A percentile compares a stretch with the other conserved stretches of the same genome.
Evolutionary conservation across 2,797 vertebrate genomes (phyloP).

Genomic region (Propithecus deckenii): DNA sequence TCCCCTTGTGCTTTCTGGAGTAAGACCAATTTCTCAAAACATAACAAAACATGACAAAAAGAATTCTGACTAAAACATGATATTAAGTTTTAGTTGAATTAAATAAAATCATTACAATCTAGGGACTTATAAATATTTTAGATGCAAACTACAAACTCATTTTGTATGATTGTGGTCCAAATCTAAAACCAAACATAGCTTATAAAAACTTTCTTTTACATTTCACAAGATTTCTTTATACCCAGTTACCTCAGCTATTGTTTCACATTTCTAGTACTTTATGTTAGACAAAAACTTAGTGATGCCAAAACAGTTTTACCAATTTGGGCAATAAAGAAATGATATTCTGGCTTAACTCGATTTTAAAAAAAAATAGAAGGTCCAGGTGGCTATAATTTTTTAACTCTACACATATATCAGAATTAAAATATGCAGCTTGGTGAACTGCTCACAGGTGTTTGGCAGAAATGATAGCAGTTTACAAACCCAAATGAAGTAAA

Average conservation of each 20-base stretch:
- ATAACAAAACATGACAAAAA: neutral
- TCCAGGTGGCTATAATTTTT: constrained; percentile 1
- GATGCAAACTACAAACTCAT: neutral
- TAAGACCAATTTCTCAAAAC: neutral
- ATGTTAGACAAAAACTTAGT: neutral
- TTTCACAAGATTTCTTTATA: neutral
- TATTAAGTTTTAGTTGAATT: neutral
- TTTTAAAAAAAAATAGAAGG: neutral
- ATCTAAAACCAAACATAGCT: neutral
- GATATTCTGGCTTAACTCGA: neutral
- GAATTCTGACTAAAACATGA: neutral
- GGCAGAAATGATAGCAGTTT: constrained; percentile 49
- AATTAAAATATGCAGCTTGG: constrained; percentile 39
- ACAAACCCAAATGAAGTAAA: constrained; percentile 28
- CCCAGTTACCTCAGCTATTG: neutral
- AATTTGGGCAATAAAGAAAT: neutral
- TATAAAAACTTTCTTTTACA: neutral
- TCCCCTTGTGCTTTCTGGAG: neutral
- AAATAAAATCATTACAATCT: neutral
- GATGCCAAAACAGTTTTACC: neutral
- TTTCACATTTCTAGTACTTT: neutral
- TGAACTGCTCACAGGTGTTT: constrained; percentile 50
- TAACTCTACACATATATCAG: constrained; percentile 26
- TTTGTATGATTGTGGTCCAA: neutral
- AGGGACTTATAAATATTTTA: neutral